Conservation (phyloP, 2,797 vertebrate genomes). For the Ptychadena robeensis region DNA sequence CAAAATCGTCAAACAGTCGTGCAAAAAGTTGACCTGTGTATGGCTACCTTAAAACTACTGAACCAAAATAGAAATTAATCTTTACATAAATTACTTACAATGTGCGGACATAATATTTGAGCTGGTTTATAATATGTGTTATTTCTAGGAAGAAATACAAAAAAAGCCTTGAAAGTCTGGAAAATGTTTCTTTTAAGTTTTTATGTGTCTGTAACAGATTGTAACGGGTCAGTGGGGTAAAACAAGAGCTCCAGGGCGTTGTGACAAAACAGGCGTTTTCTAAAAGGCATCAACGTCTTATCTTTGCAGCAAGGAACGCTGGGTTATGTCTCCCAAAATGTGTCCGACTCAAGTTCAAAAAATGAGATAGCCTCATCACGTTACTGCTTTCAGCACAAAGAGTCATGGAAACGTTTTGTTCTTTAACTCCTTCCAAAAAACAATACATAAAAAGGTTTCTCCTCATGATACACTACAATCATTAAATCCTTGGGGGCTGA, state of each 20-base stretch:
- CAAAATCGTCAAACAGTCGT: too few species aligned
- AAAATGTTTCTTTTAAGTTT: background rate
- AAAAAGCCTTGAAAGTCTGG: too few species aligned
- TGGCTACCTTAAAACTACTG: too few species aligned
- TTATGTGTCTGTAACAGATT: background rate
- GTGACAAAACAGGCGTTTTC: slow-evolving; percentile 63
- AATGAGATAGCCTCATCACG: slow-evolving; percentile 60
- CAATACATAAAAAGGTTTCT: background rate
- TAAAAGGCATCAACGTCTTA: slow-evolving; percentile 65
- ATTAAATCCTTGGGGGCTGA: background rate
- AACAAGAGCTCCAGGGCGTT: background rate
- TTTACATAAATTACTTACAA: too few species aligned
- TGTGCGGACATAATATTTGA: too few species aligned
- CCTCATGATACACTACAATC: background rate
- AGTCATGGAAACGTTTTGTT: slow-evolving; percentile 4
- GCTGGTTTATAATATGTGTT: too few species aligned
- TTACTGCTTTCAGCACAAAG: slow-evolving; percentile 28
- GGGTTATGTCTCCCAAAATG: slow-evolving; percentile 56
- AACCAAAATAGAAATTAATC: too few species aligned
- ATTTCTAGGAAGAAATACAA: too few species aligned
- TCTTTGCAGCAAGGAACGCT: slow-evolving; percentile 67
- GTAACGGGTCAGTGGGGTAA: background rate
- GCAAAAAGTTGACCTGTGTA: too few species aligned
- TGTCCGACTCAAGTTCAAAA: slow-evolving; percentile 65
- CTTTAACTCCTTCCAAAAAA: slow-evolving; percentile 39